phyloP scores from a whole-genome alignment of 2,888 invertebrate genomes.

The Drosophila formosana region DNA sequence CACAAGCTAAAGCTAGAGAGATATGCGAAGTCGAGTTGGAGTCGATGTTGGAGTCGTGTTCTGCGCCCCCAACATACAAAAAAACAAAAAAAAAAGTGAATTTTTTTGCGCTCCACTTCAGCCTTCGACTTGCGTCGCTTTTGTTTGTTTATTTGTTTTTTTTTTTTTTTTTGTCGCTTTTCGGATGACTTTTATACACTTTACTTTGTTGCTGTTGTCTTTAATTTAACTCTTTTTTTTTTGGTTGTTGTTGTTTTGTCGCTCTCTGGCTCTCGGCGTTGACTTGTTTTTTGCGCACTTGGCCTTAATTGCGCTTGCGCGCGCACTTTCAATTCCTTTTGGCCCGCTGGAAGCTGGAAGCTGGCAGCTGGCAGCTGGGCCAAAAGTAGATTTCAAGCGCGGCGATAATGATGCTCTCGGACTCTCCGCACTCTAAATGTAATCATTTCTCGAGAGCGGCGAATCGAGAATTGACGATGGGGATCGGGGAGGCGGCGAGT shows the following conservation, averaged over 20 bases:
- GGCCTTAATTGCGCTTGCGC: slow-evolving; percentile 77
- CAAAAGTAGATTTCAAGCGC: slow-evolving; percentile 61
- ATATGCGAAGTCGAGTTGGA: slow-evolving; percentile 31
- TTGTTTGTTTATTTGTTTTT: slow-evolving; percentile 13
- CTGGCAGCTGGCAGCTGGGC: slow-evolving; percentile 36
- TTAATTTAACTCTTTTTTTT: slow-evolving; percentile 12
- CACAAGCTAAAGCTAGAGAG: slow-evolving; percentile 34
- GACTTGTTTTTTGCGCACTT: slow-evolving; percentile 61
- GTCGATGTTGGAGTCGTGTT: slow-evolving; percentile 17
- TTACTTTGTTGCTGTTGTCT: slow-evolving; percentile 16
- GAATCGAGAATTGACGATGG: neutral
- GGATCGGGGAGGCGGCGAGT: slow-evolving; percentile 32
- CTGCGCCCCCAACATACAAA: slow-evolving; percentile 34
- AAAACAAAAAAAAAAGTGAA: slow-evolving; percentile 70
- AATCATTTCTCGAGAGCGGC: slow-evolving; percentile 45
- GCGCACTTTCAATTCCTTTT: slow-evolving; percentile 81
- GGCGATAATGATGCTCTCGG: slow-evolving; percentile 57
- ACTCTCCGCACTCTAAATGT: slow-evolving; percentile 40
- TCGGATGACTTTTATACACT: slow-evolving; percentile 48
- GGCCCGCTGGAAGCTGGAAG: neutral
- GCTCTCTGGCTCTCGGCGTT: neutral
- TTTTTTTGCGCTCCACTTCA: slow-evolving; percentile 61
- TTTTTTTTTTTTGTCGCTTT: slow-evolving; percentile 13
- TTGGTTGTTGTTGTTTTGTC: slow-evolving; percentile 9
- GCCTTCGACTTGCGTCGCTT: slow-evolving; percentile 56